Evolutionary conservation across 2,797 vertebrate species (phyloP).

Genomic region (Rachycentron canadum): DNA sequence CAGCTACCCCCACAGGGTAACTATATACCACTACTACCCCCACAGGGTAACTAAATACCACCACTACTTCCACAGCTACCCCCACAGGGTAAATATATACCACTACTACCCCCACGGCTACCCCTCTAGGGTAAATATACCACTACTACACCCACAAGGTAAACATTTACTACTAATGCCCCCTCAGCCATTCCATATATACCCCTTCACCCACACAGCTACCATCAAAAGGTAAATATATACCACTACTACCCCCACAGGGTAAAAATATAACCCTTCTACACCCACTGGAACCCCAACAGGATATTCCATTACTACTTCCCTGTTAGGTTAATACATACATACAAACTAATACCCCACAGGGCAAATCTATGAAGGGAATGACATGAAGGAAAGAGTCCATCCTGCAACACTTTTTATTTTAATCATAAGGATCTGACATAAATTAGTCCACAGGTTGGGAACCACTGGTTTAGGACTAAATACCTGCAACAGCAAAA

Average conservation of each 20-base stretch:
- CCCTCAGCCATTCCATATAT: no score
- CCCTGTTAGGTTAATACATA: no score
- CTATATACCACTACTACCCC: slow-evolving; percentile 5
- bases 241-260: slow-evolving; percentile 45
- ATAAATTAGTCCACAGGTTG: no score
- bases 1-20: slow-evolving; percentile 55
- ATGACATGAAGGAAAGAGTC: no score
- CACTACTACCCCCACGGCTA: slow-evolving; percentile 17
- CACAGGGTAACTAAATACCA: slow-evolving; percentile 40
- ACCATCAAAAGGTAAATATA: slow-evolving; percentile 43
- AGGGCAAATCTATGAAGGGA: slow-evolving; percentile 48
- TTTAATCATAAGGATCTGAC: no score
- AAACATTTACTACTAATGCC: neutral
- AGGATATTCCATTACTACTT: no score
- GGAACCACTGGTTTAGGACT: no score
- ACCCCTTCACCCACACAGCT: slow-evolving; percentile 56
- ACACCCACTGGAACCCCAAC: neutral
- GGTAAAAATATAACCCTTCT: slow-evolving; percentile 26
- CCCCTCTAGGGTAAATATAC: slow-evolving; percentile 43
- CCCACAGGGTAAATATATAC: neutral
- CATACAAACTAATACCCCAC: slow-evolving; percentile 8
- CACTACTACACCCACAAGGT: slow-evolving; percentile 28
- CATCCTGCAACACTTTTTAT: no score
- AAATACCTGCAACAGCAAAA: no score
- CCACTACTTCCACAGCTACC: neutral